Conservation (phyloP, 2,113 vertebrate genomes). For the Centrocercus urophasianus region DNA sequence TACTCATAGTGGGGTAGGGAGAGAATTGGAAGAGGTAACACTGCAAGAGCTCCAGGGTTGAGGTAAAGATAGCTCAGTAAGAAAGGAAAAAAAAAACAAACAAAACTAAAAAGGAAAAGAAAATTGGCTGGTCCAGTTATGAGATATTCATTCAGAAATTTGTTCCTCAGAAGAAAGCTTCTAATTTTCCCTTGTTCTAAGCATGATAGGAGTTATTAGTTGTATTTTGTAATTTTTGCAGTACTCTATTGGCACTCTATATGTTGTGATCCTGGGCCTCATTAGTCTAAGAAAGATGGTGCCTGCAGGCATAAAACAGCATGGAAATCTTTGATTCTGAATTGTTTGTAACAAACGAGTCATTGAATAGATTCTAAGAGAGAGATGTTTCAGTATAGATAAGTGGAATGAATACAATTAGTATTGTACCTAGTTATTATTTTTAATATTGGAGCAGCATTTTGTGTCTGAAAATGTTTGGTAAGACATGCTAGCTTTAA, state of each 20-base stretch:
- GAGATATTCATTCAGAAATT: neutral
- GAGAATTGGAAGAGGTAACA: neutral
- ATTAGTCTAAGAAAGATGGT: neutral
- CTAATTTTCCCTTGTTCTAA: neutral
- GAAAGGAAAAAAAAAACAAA: neutral
- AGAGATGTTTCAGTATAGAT: neutral
- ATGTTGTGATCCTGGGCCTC: neutral
- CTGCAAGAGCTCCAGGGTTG: neutral
- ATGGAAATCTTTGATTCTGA: neutral
- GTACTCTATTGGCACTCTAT: neutral
- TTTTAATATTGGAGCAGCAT: neutral
- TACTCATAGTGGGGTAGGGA: neutral
- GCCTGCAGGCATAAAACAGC: neutral
- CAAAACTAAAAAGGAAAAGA: neutral
- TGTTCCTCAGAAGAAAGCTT: neutral
- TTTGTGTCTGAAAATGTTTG: neutral
- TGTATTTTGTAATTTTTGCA: neutral
- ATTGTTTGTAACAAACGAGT: neutral
- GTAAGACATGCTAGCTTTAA: too few relatives aligned
- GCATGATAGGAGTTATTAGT: neutral
- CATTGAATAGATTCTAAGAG: neutral
- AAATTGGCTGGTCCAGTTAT: neutral
- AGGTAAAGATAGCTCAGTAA: neutral
- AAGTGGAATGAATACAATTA: neutral
- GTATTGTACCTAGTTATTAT: neutral